Evolutionary conservation across 2,888 invertebrate species (phyloP).

Genomic region (Melitaea athalia): DNA sequence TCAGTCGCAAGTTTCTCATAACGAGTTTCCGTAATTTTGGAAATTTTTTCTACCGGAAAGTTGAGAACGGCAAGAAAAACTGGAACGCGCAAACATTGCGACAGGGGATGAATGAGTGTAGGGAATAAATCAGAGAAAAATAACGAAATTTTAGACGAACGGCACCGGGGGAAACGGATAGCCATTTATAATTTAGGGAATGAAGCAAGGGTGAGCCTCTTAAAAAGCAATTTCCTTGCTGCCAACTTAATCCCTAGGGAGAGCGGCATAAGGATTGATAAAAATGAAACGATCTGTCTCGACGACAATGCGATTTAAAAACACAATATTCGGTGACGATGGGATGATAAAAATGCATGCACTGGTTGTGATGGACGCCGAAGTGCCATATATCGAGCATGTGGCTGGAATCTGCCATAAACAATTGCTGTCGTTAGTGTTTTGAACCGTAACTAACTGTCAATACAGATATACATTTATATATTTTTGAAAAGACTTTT

Average conservation of each 20-base stretch:
- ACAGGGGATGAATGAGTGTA: slow-evolving; percentile 19
- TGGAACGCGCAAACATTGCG: slow-evolving; percentile 29
- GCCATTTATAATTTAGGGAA: slow-evolving; percentile 45
- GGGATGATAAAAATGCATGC: slow-evolving; percentile 34
- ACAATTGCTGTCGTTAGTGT: slow-evolving; percentile 21
- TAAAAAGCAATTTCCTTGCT: slow-evolving; percentile 47
- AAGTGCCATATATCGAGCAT: slow-evolving; percentile 21
- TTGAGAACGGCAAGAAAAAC: slow-evolving; percentile 28
- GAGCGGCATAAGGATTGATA: slow-evolving; percentile 42
- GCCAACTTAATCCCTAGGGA: slow-evolving; percentile 47
- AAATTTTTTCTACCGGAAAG: slow-evolving; percentile 29
- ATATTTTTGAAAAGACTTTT: no score
- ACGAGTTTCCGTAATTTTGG: slow-evolving; percentile 23
- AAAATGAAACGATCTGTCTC: slow-evolving; percentile 58
- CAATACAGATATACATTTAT: slow-evolving; percentile 1
- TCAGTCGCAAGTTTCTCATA: slow-evolving; percentile 14
- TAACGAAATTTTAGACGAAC: slow-evolving; percentile 37
- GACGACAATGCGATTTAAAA: slow-evolving; percentile 57
- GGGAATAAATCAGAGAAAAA: slow-evolving; percentile 37
- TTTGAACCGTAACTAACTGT: slow-evolving; percentile 16
- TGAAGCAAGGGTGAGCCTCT: slow-evolving; percentile 41
- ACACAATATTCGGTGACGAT: slow-evolving; percentile 50
- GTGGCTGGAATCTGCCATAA: slow-evolving; percentile 18
- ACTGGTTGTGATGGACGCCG: slow-evolving; percentile 45
- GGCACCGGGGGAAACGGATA: slow-evolving; percentile 39